Percentiles rank a stretch among this genome's conserved stretches.
Evolutionary conservation across 2,888 invertebrate genomes (phyloP).

Genomic region (Hyles lineata): DNA sequence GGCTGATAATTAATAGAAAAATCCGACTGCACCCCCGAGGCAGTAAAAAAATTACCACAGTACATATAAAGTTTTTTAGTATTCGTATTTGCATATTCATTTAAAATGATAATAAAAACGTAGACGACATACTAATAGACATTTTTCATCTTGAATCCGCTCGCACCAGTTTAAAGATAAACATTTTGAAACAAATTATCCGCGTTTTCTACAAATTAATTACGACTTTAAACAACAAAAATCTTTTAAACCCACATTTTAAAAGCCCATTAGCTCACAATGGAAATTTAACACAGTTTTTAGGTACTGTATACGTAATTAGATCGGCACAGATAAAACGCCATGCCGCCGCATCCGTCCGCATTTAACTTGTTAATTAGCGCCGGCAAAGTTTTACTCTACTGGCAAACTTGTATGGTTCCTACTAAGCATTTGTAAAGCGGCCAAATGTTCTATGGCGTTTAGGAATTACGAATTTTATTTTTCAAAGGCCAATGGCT

Average conservation of each 20-base stretch:
- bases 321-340: background rate
- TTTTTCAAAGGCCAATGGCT: too few relatives aligned
- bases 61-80: too few relatives aligned
- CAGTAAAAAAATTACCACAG: too few relatives aligned
- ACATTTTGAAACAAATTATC: too few relatives aligned
- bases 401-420: conserved; percentile 2
- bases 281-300: conserved; percentile 3
- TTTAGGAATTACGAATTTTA: background rate
- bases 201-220: background rate
- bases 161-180: too few relatives aligned
- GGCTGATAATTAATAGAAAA: too few relatives aligned
- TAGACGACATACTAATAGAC: too few relatives aligned
- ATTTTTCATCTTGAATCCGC: too few relatives aligned
- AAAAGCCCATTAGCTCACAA: background rate
- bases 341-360: background rate
- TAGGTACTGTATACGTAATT: background rate
- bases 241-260: background rate
- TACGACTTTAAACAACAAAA: background rate
- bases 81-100: too few relatives aligned
- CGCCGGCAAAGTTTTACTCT: background rate
- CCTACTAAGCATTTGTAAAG: background rate
- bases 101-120: too few relatives aligned
- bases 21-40: too few relatives aligned
- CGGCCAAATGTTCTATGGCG: background rate
- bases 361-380: conserved; percentile 16